These are phyloP conservation scores for Xyliphius kryptos DNA, from an alignment of 2,113 vertebrate species.

Conservation along the genomic window DNA sequence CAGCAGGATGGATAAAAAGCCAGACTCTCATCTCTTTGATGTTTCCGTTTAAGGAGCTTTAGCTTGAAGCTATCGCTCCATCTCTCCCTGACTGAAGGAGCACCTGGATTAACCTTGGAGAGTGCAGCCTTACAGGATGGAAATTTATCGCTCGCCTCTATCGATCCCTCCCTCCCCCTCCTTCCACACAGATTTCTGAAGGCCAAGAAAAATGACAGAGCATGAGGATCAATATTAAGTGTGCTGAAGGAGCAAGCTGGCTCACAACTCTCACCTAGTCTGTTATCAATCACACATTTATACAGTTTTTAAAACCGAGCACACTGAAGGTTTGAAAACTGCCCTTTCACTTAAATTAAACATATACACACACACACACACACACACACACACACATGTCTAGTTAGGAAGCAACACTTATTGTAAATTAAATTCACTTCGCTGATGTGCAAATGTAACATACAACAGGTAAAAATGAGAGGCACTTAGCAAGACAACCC, in stretches of 20 bases:
- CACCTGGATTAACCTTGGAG: conserved; percentile 3
- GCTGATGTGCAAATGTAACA: no score
- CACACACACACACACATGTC: no score
- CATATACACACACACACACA: not conserved
- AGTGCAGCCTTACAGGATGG: not conserved
- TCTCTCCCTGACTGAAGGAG: not conserved
- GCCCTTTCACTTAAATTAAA: not conserved
- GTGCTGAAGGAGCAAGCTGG: not conserved
- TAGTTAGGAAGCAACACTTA: no score
- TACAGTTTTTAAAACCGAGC: not conserved
- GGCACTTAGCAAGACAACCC: no score
- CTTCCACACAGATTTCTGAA: not conserved
- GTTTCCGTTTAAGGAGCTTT: not conserved
- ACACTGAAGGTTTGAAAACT: not conserved
- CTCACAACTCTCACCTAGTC: not conserved
- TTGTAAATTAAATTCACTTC: no score
- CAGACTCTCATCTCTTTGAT: not conserved
- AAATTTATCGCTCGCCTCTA: not conserved
- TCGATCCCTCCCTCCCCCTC: not conserved
- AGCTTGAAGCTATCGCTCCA: not conserved
- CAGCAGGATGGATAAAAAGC: conserved; percentile 24
- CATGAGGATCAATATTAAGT: not conserved
- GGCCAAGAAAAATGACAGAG: conserved; percentile 3
- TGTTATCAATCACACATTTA: not conserved
- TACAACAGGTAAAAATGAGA: no score